Conservation (phyloP, 1,140 invertebrate genomes). For the Drosophila nebulosa region DNA sequence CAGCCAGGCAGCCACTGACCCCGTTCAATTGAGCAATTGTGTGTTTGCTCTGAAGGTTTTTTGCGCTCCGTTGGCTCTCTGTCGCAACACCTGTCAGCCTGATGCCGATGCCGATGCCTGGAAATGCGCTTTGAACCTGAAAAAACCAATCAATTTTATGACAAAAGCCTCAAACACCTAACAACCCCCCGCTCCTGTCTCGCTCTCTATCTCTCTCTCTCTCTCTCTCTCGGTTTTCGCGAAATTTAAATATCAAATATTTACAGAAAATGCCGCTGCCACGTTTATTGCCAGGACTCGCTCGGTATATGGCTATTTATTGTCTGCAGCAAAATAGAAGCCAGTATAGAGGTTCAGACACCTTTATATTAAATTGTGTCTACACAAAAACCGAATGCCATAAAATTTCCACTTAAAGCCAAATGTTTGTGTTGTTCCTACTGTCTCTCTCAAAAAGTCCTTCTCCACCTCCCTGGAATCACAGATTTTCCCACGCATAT, state of each 20-base stretch:
- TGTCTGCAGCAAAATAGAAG: slow-evolving; percentile 30
- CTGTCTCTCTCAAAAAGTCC: neutral
- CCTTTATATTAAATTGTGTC: slow-evolving; percentile 76
- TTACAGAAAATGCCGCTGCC: slow-evolving; percentile 36
- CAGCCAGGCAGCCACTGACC: slow-evolving; percentile 34
- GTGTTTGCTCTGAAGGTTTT: slow-evolving; percentile 16
- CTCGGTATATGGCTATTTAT: slow-evolving; percentile 48
- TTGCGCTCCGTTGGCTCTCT: slow-evolving; percentile 37
- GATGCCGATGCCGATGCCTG: neutral
- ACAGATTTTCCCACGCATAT: slow-evolving; percentile 67
- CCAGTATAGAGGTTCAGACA: slow-evolving; percentile 52
- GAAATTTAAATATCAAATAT: slow-evolving; percentile 64
- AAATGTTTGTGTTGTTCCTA: neutral
- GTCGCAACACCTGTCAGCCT: slow-evolving; percentile 39
- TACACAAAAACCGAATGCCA: slow-evolving; percentile 56
- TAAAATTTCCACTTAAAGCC: slow-evolving; percentile 69
- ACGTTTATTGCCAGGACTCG: slow-evolving; percentile 52
- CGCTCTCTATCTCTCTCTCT: neutral
- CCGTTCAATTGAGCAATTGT: slow-evolving; percentile 53
- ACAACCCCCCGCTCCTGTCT: neutral
- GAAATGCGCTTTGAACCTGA: slow-evolving; percentile 51
- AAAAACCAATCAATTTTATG: slow-evolving; percentile 68
- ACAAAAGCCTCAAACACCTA: slow-evolving; percentile 34
- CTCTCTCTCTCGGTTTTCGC: slow-evolving; percentile 25
- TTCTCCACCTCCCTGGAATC: neutral